Base-by-base conservation (phyloP, 2,888 invertebrate genomes). In the Xanthostigma xanthostigma region DNA sequence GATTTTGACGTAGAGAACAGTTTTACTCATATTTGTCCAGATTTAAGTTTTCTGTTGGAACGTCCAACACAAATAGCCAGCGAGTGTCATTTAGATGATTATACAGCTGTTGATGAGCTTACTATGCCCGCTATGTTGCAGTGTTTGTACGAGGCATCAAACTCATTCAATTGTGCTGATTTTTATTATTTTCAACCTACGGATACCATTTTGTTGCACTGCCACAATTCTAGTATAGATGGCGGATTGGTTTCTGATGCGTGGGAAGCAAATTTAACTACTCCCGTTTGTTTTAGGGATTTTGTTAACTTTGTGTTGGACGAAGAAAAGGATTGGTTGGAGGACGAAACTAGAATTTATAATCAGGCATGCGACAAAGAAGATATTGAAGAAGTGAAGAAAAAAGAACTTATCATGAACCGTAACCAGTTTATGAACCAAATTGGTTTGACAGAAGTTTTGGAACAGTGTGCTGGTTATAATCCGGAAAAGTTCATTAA, bases 241-340 rank as follows among this genome's bases (percentile, higher is more conserved):
- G 45, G 45, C 12, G 47, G 39, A 3, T 45, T 54, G 9, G 39
- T 9, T n/a, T 27, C 27, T 27, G 49, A 52, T 42, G 42, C 39
- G 14, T 46, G 14, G 27, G 39, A 43, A 8, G 50, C 55, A 9
- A 57, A 44, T 46, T 48, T 61, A 43, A 51, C 54, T 8, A 63
- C 63, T 11, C 56, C 62, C 4, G 54, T 64, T 13, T 57, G 60
- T 41, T 46, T 64, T 5, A 54, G 57, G 12, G 62, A 64, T 46
- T 64, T 64, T 49, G 56, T 54, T 48, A 54, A 60, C 27, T 60
- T 61, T 50, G 56, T 64, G 2, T 46, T 51, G 11, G 48, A 53
- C 8, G 61, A 64, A 40, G 60, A 63, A 36, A 38, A 17, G n/a
- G 56, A 56, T 5, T 62, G 62, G 62, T 46, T 63, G 4, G 41